A percentile compares a stretch with the other conserved stretches of the same genome.
These are phyloP conservation scores for Graphium colonna DNA, from an alignment of 2,888 invertebrate species.

Conservation along the genomic window DNA sequence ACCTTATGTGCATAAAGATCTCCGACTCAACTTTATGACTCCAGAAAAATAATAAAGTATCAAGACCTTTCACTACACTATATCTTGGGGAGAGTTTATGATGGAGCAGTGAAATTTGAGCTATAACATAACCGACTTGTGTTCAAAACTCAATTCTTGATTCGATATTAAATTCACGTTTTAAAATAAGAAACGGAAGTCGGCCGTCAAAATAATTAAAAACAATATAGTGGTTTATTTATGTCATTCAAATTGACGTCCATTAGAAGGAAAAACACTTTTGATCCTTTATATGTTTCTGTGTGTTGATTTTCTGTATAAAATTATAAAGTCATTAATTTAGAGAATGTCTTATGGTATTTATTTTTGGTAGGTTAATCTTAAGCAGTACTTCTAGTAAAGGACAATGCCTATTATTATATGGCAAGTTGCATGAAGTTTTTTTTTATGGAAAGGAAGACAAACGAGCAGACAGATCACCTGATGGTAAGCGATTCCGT, in stretches of 20 bases:
- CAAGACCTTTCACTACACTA: slow-evolving; percentile 4
- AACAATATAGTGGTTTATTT: not conserved
- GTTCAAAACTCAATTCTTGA: slow-evolving; percentile 1
- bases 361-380: too few relatives aligned
- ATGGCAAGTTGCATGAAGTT: too few relatives aligned
- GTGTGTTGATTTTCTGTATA: too few relatives aligned
- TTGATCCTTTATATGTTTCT: not conserved
- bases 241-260: slow-evolving; percentile 6
- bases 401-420: too few relatives aligned
- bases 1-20: too few relatives aligned
- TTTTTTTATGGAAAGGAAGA: too few relatives aligned
- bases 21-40: too few relatives aligned
- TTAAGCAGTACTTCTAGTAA: too few relatives aligned
- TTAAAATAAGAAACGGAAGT: slow-evolving; percentile 18
- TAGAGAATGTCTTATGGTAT: too few relatives aligned
- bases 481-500: too few relatives aligned
- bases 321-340: too few relatives aligned
- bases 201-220: slow-evolving; percentile 11
- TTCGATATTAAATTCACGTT: not conserved
- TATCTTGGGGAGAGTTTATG: not conserved
- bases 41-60: slow-evolving; percentile 4
- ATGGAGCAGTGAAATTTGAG: slow-evolving; percentile 11
- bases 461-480: too few relatives aligned
- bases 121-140: not conserved
- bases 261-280: not conserved